Evolutionary conservation across 2,113 vertebrate genomes (phyloP), one percentile per base, ranked within the genome.

Genomic region (Micronisus gabar): DNA sequence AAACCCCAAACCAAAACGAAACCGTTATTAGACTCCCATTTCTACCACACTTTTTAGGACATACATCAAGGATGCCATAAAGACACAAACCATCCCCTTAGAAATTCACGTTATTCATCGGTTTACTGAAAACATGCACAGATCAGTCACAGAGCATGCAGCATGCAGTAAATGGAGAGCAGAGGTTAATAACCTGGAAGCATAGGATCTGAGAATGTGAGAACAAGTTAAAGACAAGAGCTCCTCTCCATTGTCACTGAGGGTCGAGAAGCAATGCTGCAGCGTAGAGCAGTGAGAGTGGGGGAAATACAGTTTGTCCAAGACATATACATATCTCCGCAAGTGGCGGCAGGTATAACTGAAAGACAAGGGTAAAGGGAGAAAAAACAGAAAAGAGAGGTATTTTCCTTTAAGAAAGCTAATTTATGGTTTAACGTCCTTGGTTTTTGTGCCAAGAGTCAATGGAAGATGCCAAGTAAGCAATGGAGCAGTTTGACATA

Each of bases 331-430:
- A 98, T 98, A 99, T 98, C 98, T 98, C 98, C 97, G 98, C 98
- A 99, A 98, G 98, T 98, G 98, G 98, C 98, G 98, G 98, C 98
- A 98, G 98, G 98, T 98, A 97, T 98, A 98, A 98, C 98, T 98
- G 98, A 96, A 99, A 99, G 97, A 99, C 98, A 99, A 98, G 97
- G 98, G 97, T 81, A 97, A 96, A 98, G 95, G 97, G 97, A 98
- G 97, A 97, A 91, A 97, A 97, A 97, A 97, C 83, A 97, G 79
- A 97, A 95, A 92, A 97, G 95, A 98, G 71, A 98, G 95, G 97
- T 76, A 68, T 98, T 98, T 98, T 97, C 97, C 98, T 98, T 98
- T 96, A 82, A 95, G 97, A 98, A 98, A 95, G 90, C 93, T 79
- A 96, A 93, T 55, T 90, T 83, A 97, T 53, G 75, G 62, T 97